These are phyloP conservation scores for Galerucella pusilla DNA, from an alignment of 2,888 invertebrate species.

Conservation along the genomic window DNA sequence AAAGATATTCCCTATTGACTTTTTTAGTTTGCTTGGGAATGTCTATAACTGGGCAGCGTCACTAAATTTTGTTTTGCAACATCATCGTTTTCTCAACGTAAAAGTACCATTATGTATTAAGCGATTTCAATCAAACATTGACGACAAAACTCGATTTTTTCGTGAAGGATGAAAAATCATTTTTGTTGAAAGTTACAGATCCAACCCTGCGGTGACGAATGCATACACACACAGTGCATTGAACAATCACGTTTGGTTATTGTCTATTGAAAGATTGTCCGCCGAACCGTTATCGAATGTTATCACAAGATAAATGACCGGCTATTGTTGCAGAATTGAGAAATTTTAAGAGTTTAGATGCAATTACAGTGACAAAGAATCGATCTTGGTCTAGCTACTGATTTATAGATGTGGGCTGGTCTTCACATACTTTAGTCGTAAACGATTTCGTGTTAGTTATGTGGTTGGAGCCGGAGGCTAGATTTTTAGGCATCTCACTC, in stretches of 20 bases:
- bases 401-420: slow-evolving; percentile 12
- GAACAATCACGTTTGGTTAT: slow-evolving; percentile 17
- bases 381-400: slow-evolving; percentile 10
- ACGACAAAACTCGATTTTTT: no score
- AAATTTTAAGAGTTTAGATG: slow-evolving; percentile 17
- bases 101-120: no score
- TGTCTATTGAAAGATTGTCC: slow-evolving; percentile 17
- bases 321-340: slow-evolving; percentile 14
- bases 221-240: neutral
- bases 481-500: neutral
- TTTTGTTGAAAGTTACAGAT: no score
- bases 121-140: no score
- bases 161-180: no score
- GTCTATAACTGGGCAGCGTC: no score
- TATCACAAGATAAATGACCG: slow-evolving; percentile 13
- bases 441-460: slow-evolving; percentile 3
- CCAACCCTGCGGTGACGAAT: neutral
- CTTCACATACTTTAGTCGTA: neutral
- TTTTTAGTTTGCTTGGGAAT: no score
- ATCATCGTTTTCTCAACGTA: no score
- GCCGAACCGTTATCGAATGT: slow-evolving; percentile 16
- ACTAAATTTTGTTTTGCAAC: no score
- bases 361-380: slow-evolving; percentile 13
- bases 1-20: no score
- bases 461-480: neutral